These are phyloP conservation scores for Phthorimaea operculella DNA, from an alignment of 1,140 invertebrate genomes.

Conservation along the genomic window DNA sequence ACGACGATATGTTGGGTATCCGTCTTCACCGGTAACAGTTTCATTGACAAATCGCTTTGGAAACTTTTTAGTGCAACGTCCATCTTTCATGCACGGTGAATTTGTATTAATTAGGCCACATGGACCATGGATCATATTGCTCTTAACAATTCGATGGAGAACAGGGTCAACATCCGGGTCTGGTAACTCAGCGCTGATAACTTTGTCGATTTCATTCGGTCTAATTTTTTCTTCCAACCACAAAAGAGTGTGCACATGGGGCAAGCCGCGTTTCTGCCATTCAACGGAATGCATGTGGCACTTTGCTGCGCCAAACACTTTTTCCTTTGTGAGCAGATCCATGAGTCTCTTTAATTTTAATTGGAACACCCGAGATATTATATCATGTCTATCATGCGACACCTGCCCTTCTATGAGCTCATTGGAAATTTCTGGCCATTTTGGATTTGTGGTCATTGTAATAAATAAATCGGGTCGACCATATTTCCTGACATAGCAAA, in stretches of 20 bases:
- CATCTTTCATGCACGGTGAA: conserved; percentile 24
- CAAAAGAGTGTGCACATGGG: conserved; percentile 47
- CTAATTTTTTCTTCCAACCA: conserved; percentile 47
- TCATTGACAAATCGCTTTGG: conserved; percentile 12
- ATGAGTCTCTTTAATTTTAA: conserved; percentile 62
- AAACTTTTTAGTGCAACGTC: conserved; percentile 19
- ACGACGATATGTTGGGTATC: conserved; percentile 26
- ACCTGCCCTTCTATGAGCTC: conserved; percentile 39
- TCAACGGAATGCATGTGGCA: conserved; percentile 64
- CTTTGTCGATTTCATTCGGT: conserved; percentile 49
- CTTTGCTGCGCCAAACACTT: conserved; percentile 34
- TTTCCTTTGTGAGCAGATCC: conserved; percentile 49
- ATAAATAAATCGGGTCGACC: conserved; percentile 57
- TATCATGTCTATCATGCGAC: conserved; percentile 38
- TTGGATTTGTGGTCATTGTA: conserved; percentile 63
- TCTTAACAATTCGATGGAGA: conserved; percentile 48
- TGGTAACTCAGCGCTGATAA: conserved; percentile 68
- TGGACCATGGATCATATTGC: conserved; percentile 65
- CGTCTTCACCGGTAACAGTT: conserved; percentile 33
- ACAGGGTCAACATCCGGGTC: conserved; percentile 45
- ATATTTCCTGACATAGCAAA: conserved; percentile 48
- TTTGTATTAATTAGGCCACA: conserved; percentile 43
- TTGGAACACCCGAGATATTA: conserved; percentile 60
- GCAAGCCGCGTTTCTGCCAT: conserved; percentile 15
- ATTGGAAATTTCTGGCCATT: conserved; percentile 54